Base-by-base conservation (phyloP, 2,888 invertebrate genomes). In the Melinaea marsaeus region DNA sequence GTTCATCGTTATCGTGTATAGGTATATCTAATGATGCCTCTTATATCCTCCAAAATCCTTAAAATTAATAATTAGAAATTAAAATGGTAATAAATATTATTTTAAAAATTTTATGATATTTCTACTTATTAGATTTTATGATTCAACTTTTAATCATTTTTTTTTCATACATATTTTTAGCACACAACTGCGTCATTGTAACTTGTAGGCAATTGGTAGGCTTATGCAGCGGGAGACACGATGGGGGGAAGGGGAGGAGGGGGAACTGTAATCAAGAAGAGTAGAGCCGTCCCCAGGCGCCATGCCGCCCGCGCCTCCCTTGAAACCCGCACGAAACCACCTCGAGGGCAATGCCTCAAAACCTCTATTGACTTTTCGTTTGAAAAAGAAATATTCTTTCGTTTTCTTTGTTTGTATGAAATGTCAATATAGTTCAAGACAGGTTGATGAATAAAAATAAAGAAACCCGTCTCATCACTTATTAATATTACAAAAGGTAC, bases 261-360 rank as follows among this genome's bases (percentile, higher is more conserved):
- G 84, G 75, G 83, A 79, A 81, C 84, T 83, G 90, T 91, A 91
- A 91, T 91, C 91, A 91, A 91, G 90, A 88, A 90, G 90, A 91
- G 91, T 91, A 90, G 86, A 83, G 79, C 79, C 85, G 88, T 89
- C 90, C 90, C 89, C 74, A 82, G 88, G 83, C 85, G 79, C 74
- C 69, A 71, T 74, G 22, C 77, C 66, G 74, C 74, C 64, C 65
- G 76, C 64, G 72, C 72, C 63, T 64, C 74, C 75, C 69, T 67
- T 73, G 76, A 75, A 79, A 73, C 74, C 78, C 75, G 75, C 75
- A 74, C 72, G 73, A 72, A 74, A 75, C 83, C 78, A 79, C 83
- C 81, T 83, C 79, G 83, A 82, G 88, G 88, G 88, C 85, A 86
- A 87, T 86, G 87, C 87, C 84, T 88, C 86, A 87, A 86, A 75